phyloP scores from a whole-genome alignment of 2,113 vertebrate genomes.

The Calonectris borealis region DNA sequence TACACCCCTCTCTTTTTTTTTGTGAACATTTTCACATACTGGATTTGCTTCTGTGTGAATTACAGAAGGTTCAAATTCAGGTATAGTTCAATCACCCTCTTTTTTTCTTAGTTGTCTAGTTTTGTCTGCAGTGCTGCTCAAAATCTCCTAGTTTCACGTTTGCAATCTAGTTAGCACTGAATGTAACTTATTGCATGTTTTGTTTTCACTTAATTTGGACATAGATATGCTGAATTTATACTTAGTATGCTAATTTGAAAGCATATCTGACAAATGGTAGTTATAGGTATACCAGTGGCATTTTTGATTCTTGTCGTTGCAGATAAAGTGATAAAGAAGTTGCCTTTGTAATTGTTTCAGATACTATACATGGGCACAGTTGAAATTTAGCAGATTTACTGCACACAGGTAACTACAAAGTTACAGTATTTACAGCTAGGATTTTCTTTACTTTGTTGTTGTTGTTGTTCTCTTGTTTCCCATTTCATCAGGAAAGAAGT shows the following conservation, averaged over 20 bases:
- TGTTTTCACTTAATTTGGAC: background rate
- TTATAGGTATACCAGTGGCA: background rate
- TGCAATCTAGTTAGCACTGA: background rate
- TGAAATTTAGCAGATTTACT: background rate
- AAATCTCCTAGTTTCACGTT: background rate
- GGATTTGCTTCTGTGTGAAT: background rate
- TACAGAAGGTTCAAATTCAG: background rate
- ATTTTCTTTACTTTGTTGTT: background rate
- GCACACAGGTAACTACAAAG: background rate
- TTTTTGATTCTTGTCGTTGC: background rate
- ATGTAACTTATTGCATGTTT: background rate
- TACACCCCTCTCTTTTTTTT: fast-evolving
- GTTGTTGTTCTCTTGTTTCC: background rate
- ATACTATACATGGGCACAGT: background rate
- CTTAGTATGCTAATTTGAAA: background rate
- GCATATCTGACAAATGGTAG: background rate
- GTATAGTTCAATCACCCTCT: background rate
- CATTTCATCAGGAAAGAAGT: background rate
- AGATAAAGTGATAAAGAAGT: background rate
- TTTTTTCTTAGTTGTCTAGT: background rate
- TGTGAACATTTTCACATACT: background rate
- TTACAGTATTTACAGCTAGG: background rate
- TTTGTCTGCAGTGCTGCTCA: background rate
- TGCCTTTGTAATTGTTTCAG: background rate
- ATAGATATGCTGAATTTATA: background rate